Evolutionary conservation across 2,797 vertebrate species (phyloP).

Genomic region (Bradypodion ventrale): DNA sequence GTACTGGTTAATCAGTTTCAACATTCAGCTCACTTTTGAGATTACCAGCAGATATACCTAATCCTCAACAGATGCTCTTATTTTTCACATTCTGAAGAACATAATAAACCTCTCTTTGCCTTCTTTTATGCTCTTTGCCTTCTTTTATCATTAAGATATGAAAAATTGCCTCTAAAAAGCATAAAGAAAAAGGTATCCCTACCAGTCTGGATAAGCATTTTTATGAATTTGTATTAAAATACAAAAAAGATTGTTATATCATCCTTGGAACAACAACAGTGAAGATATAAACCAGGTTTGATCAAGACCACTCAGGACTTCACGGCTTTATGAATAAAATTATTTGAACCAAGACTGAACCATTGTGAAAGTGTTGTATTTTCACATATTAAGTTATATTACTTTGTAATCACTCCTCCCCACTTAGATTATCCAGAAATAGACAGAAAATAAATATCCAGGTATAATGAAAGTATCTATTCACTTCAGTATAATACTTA

Average conservation of each 20-base stretch:
- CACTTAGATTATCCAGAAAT: background rate
- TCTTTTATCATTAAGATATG: constrained; percentile 51
- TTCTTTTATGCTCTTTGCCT: constrained; percentile 33
- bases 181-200: constrained; percentile 46
- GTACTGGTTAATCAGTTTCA: background rate
- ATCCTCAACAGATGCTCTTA: constrained; percentile 35
- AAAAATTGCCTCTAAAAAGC: constrained; percentile 54
- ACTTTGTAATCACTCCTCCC: background rate
- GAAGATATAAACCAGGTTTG: constrained; percentile 21
- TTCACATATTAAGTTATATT: background rate
- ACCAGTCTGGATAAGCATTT: constrained; percentile 43
- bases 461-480: constrained; percentile 4
- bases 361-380: background rate
- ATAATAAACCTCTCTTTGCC: constrained; percentile 31
- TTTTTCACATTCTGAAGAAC: constrained; percentile 32
- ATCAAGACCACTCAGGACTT: too few species aligned
- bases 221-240: constrained; percentile 46
- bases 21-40: background rate
- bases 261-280: constrained; percentile 23
- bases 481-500: background rate
- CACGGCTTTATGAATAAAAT: constrained; percentile 20
- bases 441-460: background rate
- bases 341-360: constrained; percentile 10
- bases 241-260: background rate
- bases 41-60: background rate